These are phyloP conservation scores for Strigamia transsilvanica DNA, from an alignment of 2,888 invertebrate genomes.

Conservation along the genomic window DNA sequence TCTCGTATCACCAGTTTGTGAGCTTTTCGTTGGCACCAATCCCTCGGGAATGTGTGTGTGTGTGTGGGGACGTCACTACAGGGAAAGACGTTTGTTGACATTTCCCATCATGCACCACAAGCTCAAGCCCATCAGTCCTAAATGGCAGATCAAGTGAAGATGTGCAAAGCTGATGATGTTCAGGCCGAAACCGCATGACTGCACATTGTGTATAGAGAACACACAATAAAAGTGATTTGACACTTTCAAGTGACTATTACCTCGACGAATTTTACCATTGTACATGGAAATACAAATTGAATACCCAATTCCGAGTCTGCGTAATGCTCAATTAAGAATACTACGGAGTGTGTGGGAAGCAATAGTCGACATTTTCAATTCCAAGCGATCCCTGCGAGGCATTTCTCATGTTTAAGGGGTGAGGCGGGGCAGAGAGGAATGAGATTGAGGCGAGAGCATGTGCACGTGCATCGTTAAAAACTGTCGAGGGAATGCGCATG, in stretches of 20 bases:
- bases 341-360: neutral
- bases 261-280: too few species aligned
- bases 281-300: neutral
- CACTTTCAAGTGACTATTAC: neutral
- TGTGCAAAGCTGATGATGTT: slow-evolving; percentile 11
- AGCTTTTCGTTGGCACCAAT: slow-evolving; percentile 9
- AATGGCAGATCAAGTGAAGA: neutral
- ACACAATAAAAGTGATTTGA: neutral
- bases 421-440: neutral
- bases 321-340: too few species aligned
- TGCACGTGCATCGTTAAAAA: slow-evolving; percentile 16
- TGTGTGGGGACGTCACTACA: neutral
- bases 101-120: slow-evolving; percentile 13
- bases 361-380: neutral
- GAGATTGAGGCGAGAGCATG: neutral
- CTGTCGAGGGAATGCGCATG: slow-evolving; percentile 15
- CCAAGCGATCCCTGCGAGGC: neutral
- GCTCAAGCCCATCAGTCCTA: slow-evolving; percentile 15
- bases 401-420: neutral
- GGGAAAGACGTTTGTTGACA: neutral
- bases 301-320: neutral
- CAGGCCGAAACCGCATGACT: neutral
- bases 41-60: neutral
- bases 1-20: slow-evolving; percentile 1
- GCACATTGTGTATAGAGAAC: neutral